Evolutionary conservation across 2,888 invertebrate genomes (phyloP).

Genomic region (Corbicula japonica): DNA sequence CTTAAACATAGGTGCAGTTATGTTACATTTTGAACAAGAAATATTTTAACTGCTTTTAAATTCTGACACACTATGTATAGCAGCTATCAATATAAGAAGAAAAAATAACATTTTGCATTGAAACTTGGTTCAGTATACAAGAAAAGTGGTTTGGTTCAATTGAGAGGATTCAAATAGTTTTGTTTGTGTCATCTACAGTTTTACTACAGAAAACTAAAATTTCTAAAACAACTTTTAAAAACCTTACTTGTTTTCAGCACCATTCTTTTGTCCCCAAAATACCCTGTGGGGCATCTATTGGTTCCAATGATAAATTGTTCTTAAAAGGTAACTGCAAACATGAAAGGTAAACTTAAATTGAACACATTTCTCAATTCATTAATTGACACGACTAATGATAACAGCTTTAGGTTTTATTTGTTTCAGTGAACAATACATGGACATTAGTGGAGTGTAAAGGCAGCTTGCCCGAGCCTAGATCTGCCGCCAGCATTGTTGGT

Average conservation of each 20-base stretch:
- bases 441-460: constrained; percentile 72
- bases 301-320: not conserved
- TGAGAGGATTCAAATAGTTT: too few relatives aligned
- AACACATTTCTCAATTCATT: not conserved
- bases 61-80: too few relatives aligned
- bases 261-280: not conserved
- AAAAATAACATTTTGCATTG: too few relatives aligned
- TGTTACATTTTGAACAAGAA: too few relatives aligned
- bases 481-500: constrained; percentile 80
- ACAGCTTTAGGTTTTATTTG: not conserved
- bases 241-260: not conserved
- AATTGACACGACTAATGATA: not conserved
- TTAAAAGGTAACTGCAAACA: not conserved
- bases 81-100: too few relatives aligned
- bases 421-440: constrained; percentile 69
- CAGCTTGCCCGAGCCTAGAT: constrained; percentile 77
- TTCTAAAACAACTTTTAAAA: too few relatives aligned
- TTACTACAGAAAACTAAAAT: too few relatives aligned
- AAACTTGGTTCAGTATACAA: too few relatives aligned
- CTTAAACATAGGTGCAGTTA: too few relatives aligned
- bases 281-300: not conserved
- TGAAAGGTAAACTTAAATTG: not conserved
- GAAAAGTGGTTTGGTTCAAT: too few relatives aligned
- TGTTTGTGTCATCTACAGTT: too few relatives aligned
- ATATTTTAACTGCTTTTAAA: too few relatives aligned